Conservation (phyloP, 92 coral and sea anemone species). For the Palythoa caribaeorum region DNA sequence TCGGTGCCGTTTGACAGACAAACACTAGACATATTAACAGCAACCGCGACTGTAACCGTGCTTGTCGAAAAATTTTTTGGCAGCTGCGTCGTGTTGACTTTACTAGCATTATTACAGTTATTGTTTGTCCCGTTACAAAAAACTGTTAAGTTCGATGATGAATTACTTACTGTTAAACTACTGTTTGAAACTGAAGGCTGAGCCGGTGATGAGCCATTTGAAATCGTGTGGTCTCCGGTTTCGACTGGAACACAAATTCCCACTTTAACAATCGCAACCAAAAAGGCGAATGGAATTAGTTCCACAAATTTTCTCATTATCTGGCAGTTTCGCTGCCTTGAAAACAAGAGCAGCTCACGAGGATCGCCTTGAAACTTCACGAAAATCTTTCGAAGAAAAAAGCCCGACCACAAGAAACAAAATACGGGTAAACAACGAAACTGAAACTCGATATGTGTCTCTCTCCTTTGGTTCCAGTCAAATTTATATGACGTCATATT, state of each 20-base stretch:
- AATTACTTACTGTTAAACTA: conserved; percentile 52
- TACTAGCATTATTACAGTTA: conserved; percentile 30
- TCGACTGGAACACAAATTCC: conserved; percentile 21
- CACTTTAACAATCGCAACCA: conserved; percentile 42
- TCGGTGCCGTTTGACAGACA: conserved; percentile 62
- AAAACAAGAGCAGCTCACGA: background rate
- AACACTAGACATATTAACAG: conserved; percentile 71
- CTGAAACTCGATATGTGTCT: background rate
- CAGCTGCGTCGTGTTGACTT: conserved; percentile 58
- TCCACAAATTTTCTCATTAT: conserved; percentile 25
- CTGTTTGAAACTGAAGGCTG: conserved; percentile 39
- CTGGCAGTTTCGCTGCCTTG: conserved; percentile 7
- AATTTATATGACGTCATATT: conserved; percentile 39
- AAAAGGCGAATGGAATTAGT: conserved; percentile 40
- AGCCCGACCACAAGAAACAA: conserved; percentile 11
- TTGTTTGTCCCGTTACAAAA: conserved; percentile 63
- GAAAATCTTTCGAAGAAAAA: background rate
- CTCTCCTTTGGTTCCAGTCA: background rate
- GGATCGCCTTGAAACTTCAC: conserved; percentile 13
- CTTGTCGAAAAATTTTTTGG: conserved; percentile 41
- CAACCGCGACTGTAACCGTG: conserved; percentile 36
- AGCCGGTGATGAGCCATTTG: background rate
- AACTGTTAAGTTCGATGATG: conserved; percentile 59
- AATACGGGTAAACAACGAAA: background rate
- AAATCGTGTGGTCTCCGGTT: background rate